Base-by-base conservation (phyloP, 2,888 invertebrate genomes). In the Rotaria magnacalcarata region DNA sequence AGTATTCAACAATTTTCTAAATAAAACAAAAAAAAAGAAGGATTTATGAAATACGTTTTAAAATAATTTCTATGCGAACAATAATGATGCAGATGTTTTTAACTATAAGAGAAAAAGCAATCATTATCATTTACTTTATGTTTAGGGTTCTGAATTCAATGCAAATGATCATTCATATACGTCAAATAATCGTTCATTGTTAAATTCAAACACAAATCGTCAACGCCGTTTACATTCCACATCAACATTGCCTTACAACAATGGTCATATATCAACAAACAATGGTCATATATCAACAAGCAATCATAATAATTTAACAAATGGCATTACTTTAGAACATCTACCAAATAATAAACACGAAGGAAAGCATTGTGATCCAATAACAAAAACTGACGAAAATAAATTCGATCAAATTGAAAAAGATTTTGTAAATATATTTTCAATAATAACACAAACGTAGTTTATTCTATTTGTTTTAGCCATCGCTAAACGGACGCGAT, bases 141-240 rank as follows among this genome's bases (percentile, higher is more conserved):
- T 54, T 21, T 21, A 54, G 54, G 21, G 21, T 54, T 54, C 21
- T 6, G 54, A 54, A 21, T 16, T 21, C 1, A 8, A 67, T 67
- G 16, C 2, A 16, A 21, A 14, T 4, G 27, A 67, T 67, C 8
- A 11, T 67, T 67, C 67, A 67, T 67, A 6, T 52, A 16, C 52
- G 4, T 52, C 52, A 67, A 24, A 34, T 19, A 27, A 67, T 67
- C 34, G 27, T 67, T 67, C 67, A 27, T 67, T 24, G 16, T 27
- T 34, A 27, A n/a, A 67, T 67, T 41, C 34, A 80, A 47, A 41
- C 47, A 80, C 34, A 67, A 27, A 24, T 80, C 11, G 19, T 80
- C 80, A 43, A 47, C 80, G 80, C 47, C 80, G 80, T 80, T n/a
- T 80, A 47, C 80, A 80, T 80, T 47, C 47, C n/a, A 3, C n/a